Evolutionary conservation across 2,888 invertebrate species (phyloP).

Genomic region (Psococerastis gibbosa): DNA sequence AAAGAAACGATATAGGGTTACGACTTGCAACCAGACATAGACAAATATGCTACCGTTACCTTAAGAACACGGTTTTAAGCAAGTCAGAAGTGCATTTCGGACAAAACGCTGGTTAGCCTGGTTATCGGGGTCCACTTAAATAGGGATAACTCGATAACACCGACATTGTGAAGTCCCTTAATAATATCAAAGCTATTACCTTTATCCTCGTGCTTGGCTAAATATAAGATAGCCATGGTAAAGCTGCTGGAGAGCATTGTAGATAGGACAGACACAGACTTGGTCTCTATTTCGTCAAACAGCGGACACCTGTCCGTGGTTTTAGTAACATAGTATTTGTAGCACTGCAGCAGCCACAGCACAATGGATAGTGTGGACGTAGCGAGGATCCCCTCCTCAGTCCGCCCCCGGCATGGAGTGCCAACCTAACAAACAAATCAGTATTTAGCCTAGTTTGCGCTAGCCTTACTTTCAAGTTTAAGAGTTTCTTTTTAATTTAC

Average conservation of each 20-base stretch:
- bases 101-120: no score
- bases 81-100: no score
- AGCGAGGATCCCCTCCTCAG: constrained; percentile 73
- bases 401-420: constrained; percentile 54
- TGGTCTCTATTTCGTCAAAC: constrained; percentile 38
- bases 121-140: no score
- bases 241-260: constrained; percentile 53
- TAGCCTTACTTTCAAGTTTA: no score
- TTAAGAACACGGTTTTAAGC: no score
- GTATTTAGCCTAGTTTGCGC: no score
- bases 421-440: constrained; percentile 25
- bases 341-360: constrained; percentile 63
- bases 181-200: no score
- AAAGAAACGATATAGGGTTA: constrained; percentile 16
- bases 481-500: no score
- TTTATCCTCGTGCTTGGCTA: constrained; percentile 62
- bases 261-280: constrained; percentile 45
- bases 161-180: no score
- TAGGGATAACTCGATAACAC: no score
- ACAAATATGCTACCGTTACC: no score
- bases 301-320: constrained; percentile 10
- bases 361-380: constrained; percentile 64
- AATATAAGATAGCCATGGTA: constrained; percentile 59
- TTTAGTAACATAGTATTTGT: constrained; percentile 21
- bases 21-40: not conserved